Base-by-base conservation (phyloP, 2,113 vertebrate genomes). In the Pimephales promelas region DNA sequence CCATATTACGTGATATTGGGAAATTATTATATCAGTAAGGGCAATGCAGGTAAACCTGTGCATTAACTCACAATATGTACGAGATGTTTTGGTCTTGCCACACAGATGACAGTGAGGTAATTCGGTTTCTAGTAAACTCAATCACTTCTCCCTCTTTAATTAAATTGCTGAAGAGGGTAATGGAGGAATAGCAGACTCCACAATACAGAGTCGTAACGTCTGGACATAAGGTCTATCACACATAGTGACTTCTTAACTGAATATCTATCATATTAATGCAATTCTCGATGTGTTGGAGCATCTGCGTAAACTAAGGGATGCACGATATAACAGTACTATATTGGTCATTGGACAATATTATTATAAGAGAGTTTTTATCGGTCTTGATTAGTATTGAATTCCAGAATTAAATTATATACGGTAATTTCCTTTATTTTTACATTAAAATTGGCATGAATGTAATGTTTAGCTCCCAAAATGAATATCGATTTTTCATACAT, bases 1-100 rank as follows among this genome's bases (percentile, higher is more conserved):
- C 77, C 83, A 79, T 64, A 59, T 88, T 92, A 88, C 84, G 85
- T 86, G 71, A 87, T 87, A 89, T 84, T 87, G 87, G 88, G 86
- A 89, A 92, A 83, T 40, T 40, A 40, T 40, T 40, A 9, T 73
- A 28, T 83, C 52, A 70, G 10, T 54, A 70, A 70, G 64, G 62
- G 49, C 64, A 70, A 24, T 68, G 45, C 28, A 74, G 71, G 70
- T 79, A 83, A 56, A 61, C 71, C 70, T 71, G 22, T 43, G 4
- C 3, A 14, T 59, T 49, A 56, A 84, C 36, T 54, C 36, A 36
- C 31, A 43, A 52, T 24, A 9, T 80, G 31, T 40, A 52, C 40
- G 14, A 64, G 20, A 45, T 20, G 45, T 82, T 81, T 70, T n/a
- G 9, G 20, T 20, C 26, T 61, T 56, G 36, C 56, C 56, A 45